phyloP scores from a whole-genome alignment of 2,113 vertebrate species.

The Seriola aureovittata region DNA sequence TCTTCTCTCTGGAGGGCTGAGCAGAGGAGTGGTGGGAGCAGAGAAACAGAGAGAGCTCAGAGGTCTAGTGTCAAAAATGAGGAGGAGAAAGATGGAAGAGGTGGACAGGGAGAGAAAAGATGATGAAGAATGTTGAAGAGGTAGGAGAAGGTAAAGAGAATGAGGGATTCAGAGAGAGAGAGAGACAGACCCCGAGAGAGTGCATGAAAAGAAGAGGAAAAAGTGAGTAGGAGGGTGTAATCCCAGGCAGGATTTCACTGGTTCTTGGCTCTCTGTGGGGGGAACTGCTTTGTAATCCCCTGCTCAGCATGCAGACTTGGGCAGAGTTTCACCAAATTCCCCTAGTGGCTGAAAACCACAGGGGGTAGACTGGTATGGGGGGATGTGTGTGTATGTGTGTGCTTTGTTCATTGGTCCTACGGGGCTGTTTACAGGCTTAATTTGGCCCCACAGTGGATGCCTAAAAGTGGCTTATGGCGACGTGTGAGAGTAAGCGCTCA shows the following conservation, averaged over 20 bases:
- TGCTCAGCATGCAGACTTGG: constrained; percentile 79
- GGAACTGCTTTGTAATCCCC: constrained; percentile 74
- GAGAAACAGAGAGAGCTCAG: constrained; percentile 45
- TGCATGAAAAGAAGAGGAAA: constrained; percentile 26
- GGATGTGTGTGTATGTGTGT: constrained; percentile 9
- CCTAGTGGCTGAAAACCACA: constrained; percentile 56
- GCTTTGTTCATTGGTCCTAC: constrained; percentile 43
- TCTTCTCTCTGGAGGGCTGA: constrained; percentile 16
- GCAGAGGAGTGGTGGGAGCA: constrained; percentile 31
- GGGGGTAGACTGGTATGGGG: constrained; percentile 42
- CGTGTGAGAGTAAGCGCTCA: constrained; percentile 20
- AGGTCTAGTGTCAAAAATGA: constrained; percentile 49
- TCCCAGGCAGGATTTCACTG: constrained; percentile 77
- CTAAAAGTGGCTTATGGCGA: constrained; percentile 31
- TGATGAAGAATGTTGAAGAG: constrained; percentile 22
- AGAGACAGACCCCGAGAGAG: constrained; percentile 18
- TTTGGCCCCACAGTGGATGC: constrained; percentile 50
- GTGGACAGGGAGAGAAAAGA: constrained; percentile 37
- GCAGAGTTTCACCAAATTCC: constrained; percentile 71
- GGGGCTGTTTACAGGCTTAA: constrained; percentile 47
- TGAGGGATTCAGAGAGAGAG: constrained; percentile 33
- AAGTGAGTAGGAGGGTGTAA: constrained; percentile 71
- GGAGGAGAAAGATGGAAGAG: constrained; percentile 21
- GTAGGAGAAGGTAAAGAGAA: constrained; percentile 27
- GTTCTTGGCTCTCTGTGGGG: constrained; percentile 71